Conservation (phyloP, 2,797 vertebrate species). For the Pipistrellus nathusii region DNA sequence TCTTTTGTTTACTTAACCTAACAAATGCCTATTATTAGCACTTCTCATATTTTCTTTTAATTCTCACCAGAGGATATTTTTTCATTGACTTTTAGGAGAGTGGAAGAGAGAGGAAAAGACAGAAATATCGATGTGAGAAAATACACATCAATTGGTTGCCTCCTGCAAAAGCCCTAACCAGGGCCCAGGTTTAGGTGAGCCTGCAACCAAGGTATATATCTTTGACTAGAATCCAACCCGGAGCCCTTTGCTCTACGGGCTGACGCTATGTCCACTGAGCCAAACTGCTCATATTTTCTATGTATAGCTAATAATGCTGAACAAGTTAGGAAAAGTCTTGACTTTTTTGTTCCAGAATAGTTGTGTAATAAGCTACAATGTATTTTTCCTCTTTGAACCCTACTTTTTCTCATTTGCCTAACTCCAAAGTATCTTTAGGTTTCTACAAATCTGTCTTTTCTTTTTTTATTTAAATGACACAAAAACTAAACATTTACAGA, state of each 20-base stretch:
- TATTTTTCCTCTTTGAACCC: background rate
- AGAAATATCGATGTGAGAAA: no score
- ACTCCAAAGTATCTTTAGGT: background rate
- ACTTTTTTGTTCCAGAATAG: background rate
- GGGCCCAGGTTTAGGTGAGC: no score
- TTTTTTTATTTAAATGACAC: background rate
- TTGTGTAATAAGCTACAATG: background rate
- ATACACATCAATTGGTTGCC: no score
- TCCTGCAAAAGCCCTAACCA: no score
- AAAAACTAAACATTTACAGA: background rate
- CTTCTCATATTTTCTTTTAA: background rate
- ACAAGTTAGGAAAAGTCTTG: background rate
- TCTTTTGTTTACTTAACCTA: background rate
- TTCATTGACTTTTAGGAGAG: no score
- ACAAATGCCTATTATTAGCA: background rate
- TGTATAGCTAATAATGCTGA: background rate
- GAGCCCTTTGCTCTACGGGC: no score
- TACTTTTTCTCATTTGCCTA: background rate
- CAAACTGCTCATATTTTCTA: no score
- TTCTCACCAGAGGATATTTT: no score
- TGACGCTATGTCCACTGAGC: no score
- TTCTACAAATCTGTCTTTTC: background rate
- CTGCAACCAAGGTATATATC: no score
- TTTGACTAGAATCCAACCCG: no score
- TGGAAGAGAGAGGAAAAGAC: no score